Evolutionary conservation across 2,888 invertebrate species (phyloP).

Genomic region (Branchinecta sandiegonensis): DNA sequence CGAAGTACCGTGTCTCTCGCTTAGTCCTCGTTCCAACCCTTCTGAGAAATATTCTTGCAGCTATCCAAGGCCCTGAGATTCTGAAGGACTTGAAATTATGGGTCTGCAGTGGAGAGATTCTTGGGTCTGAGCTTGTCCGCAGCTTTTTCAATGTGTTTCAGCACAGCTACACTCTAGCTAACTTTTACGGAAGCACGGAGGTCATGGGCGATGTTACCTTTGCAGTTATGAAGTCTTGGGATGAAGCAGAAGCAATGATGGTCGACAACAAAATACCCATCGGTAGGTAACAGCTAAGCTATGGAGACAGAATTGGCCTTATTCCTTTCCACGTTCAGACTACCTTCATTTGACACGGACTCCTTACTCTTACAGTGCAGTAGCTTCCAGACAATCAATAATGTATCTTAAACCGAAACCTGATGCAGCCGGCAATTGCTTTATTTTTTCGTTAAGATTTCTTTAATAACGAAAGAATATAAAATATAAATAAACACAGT

Average conservation of each 20-base stretch:
- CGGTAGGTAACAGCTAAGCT: constrained; percentile 41
- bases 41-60: constrained; percentile 50
- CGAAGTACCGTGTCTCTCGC: constrained; percentile 58
- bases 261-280: constrained; percentile 55
- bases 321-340: too few relatives aligned
- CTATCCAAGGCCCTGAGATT: constrained; percentile 23
- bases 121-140: constrained; percentile 51
- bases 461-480: too few relatives aligned
- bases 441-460: too few relatives aligned
- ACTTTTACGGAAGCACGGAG: constrained; percentile 83
- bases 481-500: too few relatives aligned
- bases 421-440: too few relatives aligned
- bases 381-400: too few relatives aligned
- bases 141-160: constrained; percentile 62
- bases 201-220: constrained; percentile 81
- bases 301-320: neutral
- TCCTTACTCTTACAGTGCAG: too few relatives aligned
- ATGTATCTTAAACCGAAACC: too few relatives aligned
- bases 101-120: constrained; percentile 75
- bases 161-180: constrained; percentile 52
- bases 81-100: constrained; percentile 52
- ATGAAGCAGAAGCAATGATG: constrained; percentile 43
- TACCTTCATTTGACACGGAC: too few relatives aligned
- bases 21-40: constrained; percentile 71
- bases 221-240: constrained; percentile 46